Base-by-base conservation (phyloP, 2,113 vertebrate species). In the Heliornis fulica region DNA sequence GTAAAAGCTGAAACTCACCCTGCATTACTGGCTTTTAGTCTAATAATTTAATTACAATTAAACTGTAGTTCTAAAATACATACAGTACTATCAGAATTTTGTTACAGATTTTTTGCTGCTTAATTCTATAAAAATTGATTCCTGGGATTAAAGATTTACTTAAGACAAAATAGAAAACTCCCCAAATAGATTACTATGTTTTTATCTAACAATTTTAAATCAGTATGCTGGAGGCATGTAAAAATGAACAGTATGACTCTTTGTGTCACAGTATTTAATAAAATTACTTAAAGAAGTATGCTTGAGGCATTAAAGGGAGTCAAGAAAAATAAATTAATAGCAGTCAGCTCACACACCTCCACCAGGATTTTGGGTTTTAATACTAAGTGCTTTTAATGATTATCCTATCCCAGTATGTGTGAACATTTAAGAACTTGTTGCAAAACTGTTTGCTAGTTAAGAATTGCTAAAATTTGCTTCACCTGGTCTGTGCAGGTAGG, bases 1-100 rank as follows among this genome's bases (percentile, higher is more conserved):
- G 99, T 99, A 97, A 98, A 98, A 90, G 31, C 38, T 81, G 59
- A 82, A 80, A 38, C 54, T 79, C 25, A 43, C 23, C 6, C 11
- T 78, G 23, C 77, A 6, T 89, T 74, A 29, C 4, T 91, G 54
- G 18, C 51, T 68, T 89, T 83, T 89, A 59, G 59, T 57, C 14
- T 78, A 78, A 72, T 61, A 0, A 19, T 82, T 85, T 50, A 34
- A 38, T 91, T 70, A 16, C 8, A 34, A 3, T 75, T 65, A 51
- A 93, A 9, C 12, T 34, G 2, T 53, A 83, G 32, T 45, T 92
- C 10, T 77, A 56, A 86, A 83, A 80, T 88, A 18, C 9, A 20
- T 72, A 22, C 31, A 54, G 4, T 43, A 11, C n/a, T 66, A 68
- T 61, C 26, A 48, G 34, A 51, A 74, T 29, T 51, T 50, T 10